These are phyloP conservation scores for Tetrapedia diversipes DNA, from an alignment of 2,888 invertebrate genomes.

Conservation along the genomic window DNA sequence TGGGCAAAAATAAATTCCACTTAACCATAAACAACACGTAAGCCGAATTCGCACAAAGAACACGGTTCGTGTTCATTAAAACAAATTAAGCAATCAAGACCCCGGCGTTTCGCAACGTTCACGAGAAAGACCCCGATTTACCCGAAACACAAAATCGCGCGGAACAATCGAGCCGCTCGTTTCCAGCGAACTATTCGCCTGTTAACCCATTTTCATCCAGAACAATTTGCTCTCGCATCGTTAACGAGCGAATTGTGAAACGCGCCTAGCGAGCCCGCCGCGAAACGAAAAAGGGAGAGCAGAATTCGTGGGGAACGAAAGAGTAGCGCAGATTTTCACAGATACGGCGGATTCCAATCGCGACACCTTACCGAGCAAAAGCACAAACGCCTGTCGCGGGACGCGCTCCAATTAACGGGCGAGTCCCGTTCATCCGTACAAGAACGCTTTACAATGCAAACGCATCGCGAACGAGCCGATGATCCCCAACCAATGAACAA, in stretches of 20 bases:
- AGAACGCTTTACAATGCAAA: slow-evolving; percentile 20
- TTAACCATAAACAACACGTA: no score
- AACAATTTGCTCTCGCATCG: slow-evolving; percentile 14
- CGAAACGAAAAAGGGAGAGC: not conserved
- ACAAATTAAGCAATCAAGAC: not conserved
- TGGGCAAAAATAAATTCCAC: no score
- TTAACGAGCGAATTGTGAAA: slow-evolving; percentile 27
- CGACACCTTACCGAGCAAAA: slow-evolving; percentile 24
- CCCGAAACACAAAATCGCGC: not conserved
- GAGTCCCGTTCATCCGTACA: slow-evolving; percentile 16
- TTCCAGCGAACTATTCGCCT: slow-evolving; percentile 8
- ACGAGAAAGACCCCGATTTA: not conserved
- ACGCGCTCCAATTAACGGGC: slow-evolving; percentile 32
- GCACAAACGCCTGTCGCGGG: not conserved
- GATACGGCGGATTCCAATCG: not conserved
- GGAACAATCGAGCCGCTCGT: not conserved
- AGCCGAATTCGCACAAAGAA: not conserved
- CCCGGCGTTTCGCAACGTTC: not conserved
- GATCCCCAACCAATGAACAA: not conserved
- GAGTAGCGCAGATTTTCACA: slow-evolving; percentile 9
- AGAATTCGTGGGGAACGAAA: not conserved
- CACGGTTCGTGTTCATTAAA: not conserved
- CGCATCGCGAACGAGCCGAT: not conserved
- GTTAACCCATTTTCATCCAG: slow-evolving; percentile 11
- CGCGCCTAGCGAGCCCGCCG: no score